A percentile compares a stretch with the other conserved stretches of the same genome.
These are phyloP conservation scores for Cephus cinctus DNA, from an alignment of 1,140 invertebrate species.

Conservation along the genomic window DNA sequence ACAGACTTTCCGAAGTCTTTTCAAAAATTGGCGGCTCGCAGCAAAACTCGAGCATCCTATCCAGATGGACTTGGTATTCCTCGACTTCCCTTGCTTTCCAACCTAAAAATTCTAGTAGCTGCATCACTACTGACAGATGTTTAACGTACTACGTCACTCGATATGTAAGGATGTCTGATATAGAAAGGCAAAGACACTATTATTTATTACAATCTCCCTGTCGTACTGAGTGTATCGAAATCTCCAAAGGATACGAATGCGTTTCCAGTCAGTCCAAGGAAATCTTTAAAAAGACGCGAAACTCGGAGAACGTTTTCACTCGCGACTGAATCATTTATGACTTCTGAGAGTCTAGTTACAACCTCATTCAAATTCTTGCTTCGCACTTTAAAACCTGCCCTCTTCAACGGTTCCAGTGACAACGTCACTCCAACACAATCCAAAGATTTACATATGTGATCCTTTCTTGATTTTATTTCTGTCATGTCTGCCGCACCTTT, in stretches of 20 bases:
- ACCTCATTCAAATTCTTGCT: no score
- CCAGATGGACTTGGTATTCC: constrained; percentile 27
- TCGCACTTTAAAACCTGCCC: no score
- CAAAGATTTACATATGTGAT: no score
- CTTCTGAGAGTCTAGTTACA: no score
- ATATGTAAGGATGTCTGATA: no score
- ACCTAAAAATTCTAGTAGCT: constrained; percentile 35
- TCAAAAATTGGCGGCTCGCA: constrained; percentile 23
- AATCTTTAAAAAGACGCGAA: constrained; percentile 24
- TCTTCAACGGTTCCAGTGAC: no score
- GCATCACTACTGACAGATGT: constrained; percentile 28
- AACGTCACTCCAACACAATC: no score
- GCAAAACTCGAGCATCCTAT: constrained; percentile 31
- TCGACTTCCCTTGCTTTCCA: constrained; percentile 8
- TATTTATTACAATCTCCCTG: background rate
- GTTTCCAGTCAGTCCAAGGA: constrained; percentile 15
- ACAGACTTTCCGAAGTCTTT: constrained; percentile 26
- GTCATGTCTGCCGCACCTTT: no score
- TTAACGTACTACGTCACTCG: constrained; percentile 28
- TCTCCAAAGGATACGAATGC: constrained; percentile 47
- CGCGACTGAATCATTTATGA: constrained; percentile 31
- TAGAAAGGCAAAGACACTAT: background rate
- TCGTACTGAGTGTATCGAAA: background rate
- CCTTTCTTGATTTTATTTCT: no score
- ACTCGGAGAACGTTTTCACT: constrained; percentile 21